Evolutionary conservation across 2,797 vertebrate genomes (phyloP).

Genomic region (Nyctibius grandis): DNA sequence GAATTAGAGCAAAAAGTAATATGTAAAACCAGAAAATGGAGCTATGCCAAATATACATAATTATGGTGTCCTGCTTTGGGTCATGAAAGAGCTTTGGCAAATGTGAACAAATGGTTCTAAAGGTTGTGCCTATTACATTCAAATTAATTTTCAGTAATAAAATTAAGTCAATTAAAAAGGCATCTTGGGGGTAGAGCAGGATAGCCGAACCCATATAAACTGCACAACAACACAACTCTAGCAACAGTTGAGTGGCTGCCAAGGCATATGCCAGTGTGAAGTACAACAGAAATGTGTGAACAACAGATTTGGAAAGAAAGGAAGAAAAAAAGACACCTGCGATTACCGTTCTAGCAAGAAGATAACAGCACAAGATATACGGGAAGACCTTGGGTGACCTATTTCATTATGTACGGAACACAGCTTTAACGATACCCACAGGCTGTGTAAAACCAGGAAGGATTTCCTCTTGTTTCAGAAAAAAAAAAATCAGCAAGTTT

Average conservation of each 20-base stretch:
- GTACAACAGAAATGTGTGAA: conserved; percentile 15
- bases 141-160: conserved; percentile 32
- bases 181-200: background rate
- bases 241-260: conserved; percentile 11
- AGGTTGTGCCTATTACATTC: background rate
- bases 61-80: background rate
- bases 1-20: background rate
- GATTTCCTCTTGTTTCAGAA: background rate
- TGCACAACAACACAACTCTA: background rate
- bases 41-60: background rate
- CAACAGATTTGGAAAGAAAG: background rate
- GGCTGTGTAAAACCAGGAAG: background rate
- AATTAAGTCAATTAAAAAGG: conserved; percentile 18
- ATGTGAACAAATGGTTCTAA: background rate
- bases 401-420: background rate
- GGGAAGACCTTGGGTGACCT: background rate
- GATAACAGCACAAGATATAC: background rate
- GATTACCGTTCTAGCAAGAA: background rate
- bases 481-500: background rate
- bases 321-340: background rate
- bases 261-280: background rate
- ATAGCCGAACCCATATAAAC: background rate
- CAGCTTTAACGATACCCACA: background rate
- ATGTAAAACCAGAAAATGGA: background rate
- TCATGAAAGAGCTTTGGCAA: background rate